A percentile compares a stretch with the other conserved stretches of the same genome.
Evolutionary conservation across 2,797 vertebrate species (phyloP).

Genomic region (Melanotaenia maccullochi): DNA sequence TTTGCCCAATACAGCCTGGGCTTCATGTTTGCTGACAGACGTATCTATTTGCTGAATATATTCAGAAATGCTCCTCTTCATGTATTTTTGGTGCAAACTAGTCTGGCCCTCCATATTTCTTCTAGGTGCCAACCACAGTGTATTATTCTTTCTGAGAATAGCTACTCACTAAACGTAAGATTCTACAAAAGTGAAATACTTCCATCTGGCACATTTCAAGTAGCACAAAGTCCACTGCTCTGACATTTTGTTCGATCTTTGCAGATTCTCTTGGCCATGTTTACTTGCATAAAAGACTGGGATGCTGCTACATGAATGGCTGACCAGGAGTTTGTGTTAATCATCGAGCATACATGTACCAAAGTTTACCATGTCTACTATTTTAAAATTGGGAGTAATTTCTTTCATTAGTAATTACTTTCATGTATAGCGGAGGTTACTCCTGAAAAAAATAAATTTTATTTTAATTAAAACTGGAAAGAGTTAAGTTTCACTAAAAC

Average conservation of each 20-base stretch:
- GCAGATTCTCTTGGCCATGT: not conserved
- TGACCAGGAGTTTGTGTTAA: not conserved
- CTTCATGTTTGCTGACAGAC: no score
- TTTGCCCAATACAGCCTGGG: no score
- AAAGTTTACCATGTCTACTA: not conserved
- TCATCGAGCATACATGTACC: not conserved
- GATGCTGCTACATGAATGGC: not conserved
- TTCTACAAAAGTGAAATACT: not conserved
- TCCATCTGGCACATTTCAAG: not conserved
- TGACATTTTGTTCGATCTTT: not conserved
- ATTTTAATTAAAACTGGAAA: constrained; percentile 1
- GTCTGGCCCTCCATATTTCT: not conserved
- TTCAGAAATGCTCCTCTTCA: no score
- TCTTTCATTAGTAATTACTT: not conserved
- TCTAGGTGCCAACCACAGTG: not conserved
- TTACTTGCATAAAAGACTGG: not conserved
- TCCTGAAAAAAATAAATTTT: not conserved
- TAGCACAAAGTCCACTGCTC: not conserved
- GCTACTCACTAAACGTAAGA: not conserved
- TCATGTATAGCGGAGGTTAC: not conserved
- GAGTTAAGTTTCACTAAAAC: not conserved
- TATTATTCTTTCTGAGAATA: not conserved
- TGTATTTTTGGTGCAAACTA: not conserved
- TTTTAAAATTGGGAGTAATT: not conserved
- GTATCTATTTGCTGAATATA: no score